Evolutionary conservation across 2,113 vertebrate species (phyloP).

Genomic region (Merops nubicus): DNA sequence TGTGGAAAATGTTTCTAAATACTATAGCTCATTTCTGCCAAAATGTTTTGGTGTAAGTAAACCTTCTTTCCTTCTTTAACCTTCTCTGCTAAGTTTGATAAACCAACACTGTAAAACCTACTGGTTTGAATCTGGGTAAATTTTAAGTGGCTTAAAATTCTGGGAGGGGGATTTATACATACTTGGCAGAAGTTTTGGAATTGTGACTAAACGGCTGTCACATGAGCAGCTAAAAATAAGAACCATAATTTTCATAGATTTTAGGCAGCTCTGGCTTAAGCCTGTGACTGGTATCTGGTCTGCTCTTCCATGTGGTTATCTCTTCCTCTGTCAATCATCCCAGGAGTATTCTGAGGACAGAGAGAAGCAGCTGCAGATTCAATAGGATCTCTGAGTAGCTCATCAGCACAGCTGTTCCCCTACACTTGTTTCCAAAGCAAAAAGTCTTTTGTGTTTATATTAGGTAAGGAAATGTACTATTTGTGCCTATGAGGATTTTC

Average conservation of each 20-base stretch:
- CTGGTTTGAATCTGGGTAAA: background rate
- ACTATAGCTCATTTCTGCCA: background rate
- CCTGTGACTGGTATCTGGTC: slow-evolving; percentile 22
- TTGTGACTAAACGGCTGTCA: background rate
- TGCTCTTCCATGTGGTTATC: slow-evolving; percentile 8
- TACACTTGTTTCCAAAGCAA: slow-evolving; percentile 60
- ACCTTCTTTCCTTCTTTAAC: background rate
- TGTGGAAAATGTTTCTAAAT: background rate
- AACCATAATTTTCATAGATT: background rate
- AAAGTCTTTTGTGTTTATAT: slow-evolving; percentile 66
- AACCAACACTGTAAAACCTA: background rate
- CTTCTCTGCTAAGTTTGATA: background rate
- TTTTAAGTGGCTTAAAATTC: background rate
- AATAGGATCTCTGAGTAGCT: slow-evolving; percentile 62
- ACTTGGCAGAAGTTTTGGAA: background rate
- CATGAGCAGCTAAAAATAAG: slow-evolving; percentile 22
- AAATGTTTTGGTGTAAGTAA: background rate
- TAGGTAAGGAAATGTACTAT: slow-evolving; percentile 64
- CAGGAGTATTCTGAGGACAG: slow-evolving; percentile 62
- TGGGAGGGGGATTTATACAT: background rate
- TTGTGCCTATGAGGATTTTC: slow-evolving; percentile 15
- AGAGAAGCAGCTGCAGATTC: slow-evolving; percentile 64
- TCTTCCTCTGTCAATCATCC: background rate
- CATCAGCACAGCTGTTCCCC: slow-evolving; percentile 64
- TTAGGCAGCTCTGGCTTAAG: slow-evolving; percentile 39